Evolutionary conservation across 2,113 vertebrate species (phyloP).

Genomic region (Macheiramphus alcinus): DNA sequence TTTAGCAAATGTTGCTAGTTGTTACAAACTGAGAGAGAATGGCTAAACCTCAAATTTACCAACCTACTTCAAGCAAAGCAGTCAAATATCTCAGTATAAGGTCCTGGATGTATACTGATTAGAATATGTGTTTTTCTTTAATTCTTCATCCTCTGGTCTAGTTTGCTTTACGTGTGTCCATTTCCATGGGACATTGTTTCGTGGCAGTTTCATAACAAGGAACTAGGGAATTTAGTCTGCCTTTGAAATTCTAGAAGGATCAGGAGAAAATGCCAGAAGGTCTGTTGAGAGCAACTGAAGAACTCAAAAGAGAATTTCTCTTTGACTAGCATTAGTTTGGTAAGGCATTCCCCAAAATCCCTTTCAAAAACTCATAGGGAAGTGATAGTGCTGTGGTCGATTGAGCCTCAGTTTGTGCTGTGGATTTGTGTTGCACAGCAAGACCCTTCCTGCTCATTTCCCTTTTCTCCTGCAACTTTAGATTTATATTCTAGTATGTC

Average conservation of each 20-base stretch:
- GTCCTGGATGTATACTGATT: not conserved
- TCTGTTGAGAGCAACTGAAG: not conserved
- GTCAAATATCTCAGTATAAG: not conserved
- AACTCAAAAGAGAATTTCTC: not conserved
- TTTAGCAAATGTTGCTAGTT: not conserved
- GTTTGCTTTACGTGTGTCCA: not conserved
- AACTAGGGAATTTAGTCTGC: not conserved
- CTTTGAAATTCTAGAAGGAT: not conserved
- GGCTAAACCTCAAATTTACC: not conserved
- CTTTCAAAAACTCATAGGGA: not conserved
- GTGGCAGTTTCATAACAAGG: not conserved
- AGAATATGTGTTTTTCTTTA: not conserved
- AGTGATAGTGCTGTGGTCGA: not conserved
- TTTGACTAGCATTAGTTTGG: not conserved
- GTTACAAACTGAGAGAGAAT: not conserved
- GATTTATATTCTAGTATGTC: not conserved
- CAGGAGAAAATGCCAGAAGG: not conserved
- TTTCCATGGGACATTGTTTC: not conserved
- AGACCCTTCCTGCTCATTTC: not conserved
- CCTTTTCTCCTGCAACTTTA: not conserved
- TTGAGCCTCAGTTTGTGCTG: not conserved
- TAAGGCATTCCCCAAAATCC: not conserved
- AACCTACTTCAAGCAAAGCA: not conserved
- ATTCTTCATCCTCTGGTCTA: not conserved
- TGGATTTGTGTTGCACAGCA: fast-evolving